Conservation (phyloP, 2,888 invertebrate species). For the Holacanthella duospinosa region DNA sequence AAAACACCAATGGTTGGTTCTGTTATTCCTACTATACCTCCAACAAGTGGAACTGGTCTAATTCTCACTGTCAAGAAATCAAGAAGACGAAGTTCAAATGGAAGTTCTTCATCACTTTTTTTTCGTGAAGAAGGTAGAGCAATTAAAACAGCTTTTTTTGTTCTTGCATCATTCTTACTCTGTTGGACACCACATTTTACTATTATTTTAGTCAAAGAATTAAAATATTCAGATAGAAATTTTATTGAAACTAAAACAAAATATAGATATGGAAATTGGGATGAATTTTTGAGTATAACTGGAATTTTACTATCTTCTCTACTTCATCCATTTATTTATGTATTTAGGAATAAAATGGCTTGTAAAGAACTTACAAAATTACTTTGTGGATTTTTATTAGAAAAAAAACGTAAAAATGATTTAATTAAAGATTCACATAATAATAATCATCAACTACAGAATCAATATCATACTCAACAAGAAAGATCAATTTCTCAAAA, state of each 20-base stretch:
- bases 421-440: neutral
- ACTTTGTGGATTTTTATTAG: slow-evolving; percentile 27
- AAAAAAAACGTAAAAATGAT: slow-evolving; percentile 5
- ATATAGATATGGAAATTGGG: neutral
- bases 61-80: slow-evolving; percentile 26
- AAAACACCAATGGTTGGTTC: slow-evolving; percentile 36
- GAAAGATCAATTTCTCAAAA: neutral
- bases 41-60: slow-evolving; percentile 17
- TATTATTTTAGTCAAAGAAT: slow-evolving; percentile 38
- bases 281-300: slow-evolving; percentile 38
- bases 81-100: slow-evolving; percentile 43
- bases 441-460: slow-evolving; percentile 3
- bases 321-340: slow-evolving; percentile 47
- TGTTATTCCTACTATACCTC: slow-evolving; percentile 11
- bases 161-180: slow-evolving; percentile 45
- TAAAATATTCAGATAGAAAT: slow-evolving; percentile 14
- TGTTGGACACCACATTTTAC: slow-evolving; percentile 46
- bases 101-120: slow-evolving; percentile 43
- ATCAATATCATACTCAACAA: neutral
- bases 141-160: slow-evolving; percentile 46
- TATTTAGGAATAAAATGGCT: slow-evolving; percentile 45
- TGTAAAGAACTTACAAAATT: slow-evolving; percentile 40
- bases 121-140: slow-evolving; percentile 47
- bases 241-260: neutral
- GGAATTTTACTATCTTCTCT: slow-evolving; percentile 44